These are phyloP conservation scores for Coleophora flavipennella DNA, from an alignment of 2,888 invertebrate species.

Conservation along the genomic window DNA sequence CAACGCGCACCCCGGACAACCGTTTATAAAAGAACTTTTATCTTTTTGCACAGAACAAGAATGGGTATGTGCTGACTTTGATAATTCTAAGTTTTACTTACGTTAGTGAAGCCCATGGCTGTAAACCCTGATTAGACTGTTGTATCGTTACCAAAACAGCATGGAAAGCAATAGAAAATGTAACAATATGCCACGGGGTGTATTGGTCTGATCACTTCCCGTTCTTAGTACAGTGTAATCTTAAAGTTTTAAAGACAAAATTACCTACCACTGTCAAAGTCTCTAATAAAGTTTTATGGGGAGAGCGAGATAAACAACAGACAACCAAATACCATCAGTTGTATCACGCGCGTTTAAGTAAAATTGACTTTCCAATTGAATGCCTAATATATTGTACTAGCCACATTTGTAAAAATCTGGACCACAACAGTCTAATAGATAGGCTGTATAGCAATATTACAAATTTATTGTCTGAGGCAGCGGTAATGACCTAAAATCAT, in stretches of 20 bases:
- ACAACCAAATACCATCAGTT: neutral
- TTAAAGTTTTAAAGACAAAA: conserved; percentile 1
- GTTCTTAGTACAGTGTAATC: conserved; percentile 6
- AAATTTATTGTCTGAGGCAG: conserved; percentile 4
- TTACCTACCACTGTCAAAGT: neutral
- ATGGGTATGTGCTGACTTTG: conserved; percentile 10
- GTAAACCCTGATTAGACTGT: conserved; percentile 11
- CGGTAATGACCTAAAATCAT: neutral
- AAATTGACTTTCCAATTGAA: neutral
- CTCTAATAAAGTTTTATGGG: neutral
- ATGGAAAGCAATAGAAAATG: neutral
- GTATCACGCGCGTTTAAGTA: neutral
- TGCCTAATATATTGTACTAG: neutral
- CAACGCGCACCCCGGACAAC: conserved; percentile 9
- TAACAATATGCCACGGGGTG: conserved; percentile 6
- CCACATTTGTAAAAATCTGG: conserved; percentile 4
- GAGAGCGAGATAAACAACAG: neutral
- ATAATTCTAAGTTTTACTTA: conserved; percentile 5
- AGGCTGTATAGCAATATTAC: conserved; percentile 13
- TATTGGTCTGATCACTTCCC: conserved; percentile 15
- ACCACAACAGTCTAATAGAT: conserved; percentile 10
- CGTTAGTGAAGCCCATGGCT: conserved; percentile 11
- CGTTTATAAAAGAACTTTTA: conserved; percentile 5
- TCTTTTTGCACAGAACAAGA: conserved; percentile 10
- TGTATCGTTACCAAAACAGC: conserved; percentile 9